Evolutionary conservation across 2,113 vertebrate species (phyloP), one percentile per base, ranked within the genome.

Genomic region (Phyllopteryx taeniolatus): DNA sequence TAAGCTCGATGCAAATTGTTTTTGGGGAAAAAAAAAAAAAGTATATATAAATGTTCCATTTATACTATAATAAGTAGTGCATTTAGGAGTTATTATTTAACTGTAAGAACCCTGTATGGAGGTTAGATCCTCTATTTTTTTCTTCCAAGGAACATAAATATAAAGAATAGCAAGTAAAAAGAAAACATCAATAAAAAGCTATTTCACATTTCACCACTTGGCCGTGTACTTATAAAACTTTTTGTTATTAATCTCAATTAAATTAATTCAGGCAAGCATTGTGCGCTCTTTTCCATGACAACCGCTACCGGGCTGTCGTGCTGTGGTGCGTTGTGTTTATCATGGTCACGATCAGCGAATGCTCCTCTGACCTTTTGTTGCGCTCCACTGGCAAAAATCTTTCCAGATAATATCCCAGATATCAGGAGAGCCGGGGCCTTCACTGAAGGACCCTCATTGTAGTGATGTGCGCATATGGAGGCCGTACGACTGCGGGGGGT

Each of bases 391-490:
- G 89, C 86, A 67, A 84, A 71, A 77, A 88, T 84, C 81, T 89
- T 87, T 86, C 85, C 83, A 85, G 90, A 91, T 87, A 90, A 89
- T 89, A 87, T 86, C 84, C 67, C 47, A 57, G 71, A 87, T 83
- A 88, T 83, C 73, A 68, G 70, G 71, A 85, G 83, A 83, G 79
- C 79, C 73, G 75, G 81, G 73, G 79, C 69, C 83, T 87, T 90
- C 86, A 90, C 78, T 20, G 72, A 81, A 83, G 79, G 70, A 90
- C 81, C 79, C 84, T 90, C 64, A 91, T 90, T 74, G 87, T 73
- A 88, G 81, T 90, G 89, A 90, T 89, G 86, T 89, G 89, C 85
- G 86, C 90, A 90, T 91, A 91, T 90, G 90, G 90, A 90, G 86
- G 78, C 79, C 85, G 85, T 90, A 87, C 62, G 43, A 83, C 90